Evolutionary conservation across 2,113 vertebrate genomes (phyloP), one percentile per base, ranked within the genome.

Genomic region (Rhinoptilus africanus): DNA sequence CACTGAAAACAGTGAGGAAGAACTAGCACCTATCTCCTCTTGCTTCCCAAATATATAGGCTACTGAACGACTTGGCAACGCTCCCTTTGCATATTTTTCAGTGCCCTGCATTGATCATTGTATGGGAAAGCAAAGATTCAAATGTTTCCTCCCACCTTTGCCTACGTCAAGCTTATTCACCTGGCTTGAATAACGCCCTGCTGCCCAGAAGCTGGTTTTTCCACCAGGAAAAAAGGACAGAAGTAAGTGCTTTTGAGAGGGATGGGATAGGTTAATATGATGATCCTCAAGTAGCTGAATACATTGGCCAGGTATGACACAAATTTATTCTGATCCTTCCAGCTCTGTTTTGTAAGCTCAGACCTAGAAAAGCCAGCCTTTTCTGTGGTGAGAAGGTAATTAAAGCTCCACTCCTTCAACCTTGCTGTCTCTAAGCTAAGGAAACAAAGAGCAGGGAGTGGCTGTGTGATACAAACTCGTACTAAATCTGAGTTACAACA

Each of bases 401-500:
- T 92, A 97, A 96, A 98, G 87, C 94, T 94, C 85, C 53, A n/a
- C 82, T 97, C 85, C 84, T 94, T 93, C 96, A 95, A 59, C n/a
- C 89, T 64, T 84, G 71, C 95, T 17, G 73, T 60, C 85, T 95
- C 94, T 59, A 97, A 93, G 88, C 93, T n/a, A 24, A 93, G 91
- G 88, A 87, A 89, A 96, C 95, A 97, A 97, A 96, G 93, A 95
- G 92, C 83, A 92, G 94, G 77, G 72, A 96, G 88, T 53, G 81
- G 89, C 94, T 90, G 66, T n/a, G 39, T 50, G 62, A 73, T n/a
- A 73, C 10, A 45, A 82, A 76, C 51, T 77, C 6, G 0, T 27
- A 21, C 74, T 72, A 51, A 30, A 76, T 22, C 35, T 28, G 27
- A 71, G 37, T 35, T 67, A 67, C 43, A 81, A 85, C 50, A 80